Percentiles rank a stretch among this genome's conserved stretches.
phyloP scores from a whole-genome alignment of 1,140 invertebrate genomes.

The Tetraneura akinire region DNA sequence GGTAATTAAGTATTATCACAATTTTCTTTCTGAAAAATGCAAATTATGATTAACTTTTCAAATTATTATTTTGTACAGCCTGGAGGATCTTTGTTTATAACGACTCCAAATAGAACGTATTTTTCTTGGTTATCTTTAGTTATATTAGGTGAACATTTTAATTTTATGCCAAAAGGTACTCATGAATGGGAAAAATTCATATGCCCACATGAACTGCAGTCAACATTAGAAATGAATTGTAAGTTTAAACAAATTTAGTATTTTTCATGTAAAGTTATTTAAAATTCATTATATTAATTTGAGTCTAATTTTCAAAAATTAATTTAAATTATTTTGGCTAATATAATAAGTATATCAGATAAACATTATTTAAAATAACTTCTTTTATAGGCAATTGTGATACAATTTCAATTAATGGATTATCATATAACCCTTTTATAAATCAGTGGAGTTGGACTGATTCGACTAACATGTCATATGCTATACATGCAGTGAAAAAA shows the following conservation, averaged over 20 bases:
- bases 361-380: too few relatives aligned
- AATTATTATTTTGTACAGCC: constrained; percentile 62
- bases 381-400: constrained; percentile 50
- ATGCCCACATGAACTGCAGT: constrained; percentile 69
- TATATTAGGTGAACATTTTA: constrained; percentile 73
- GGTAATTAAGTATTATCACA: constrained; percentile 56
- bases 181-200: constrained; percentile 93
- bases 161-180: constrained; percentile 76
- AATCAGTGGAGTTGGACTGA: constrained; percentile 73
- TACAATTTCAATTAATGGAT: constrained; percentile 66
- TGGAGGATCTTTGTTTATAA: constrained; percentile 88
- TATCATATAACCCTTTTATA: constrained; percentile 70
- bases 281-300: too few relatives aligned
- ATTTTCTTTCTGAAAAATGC: too few relatives aligned
- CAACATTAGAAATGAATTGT: constrained; percentile 37
- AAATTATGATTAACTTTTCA: too few relatives aligned
- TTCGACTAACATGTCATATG: constrained; percentile 70
- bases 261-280: too few relatives aligned
- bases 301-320: too few relatives aligned
- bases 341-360: too few relatives aligned
- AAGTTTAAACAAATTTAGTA: not conserved
- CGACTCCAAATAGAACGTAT: constrained; percentile 85
- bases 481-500: constrained; percentile 70
- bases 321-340: too few relatives aligned
- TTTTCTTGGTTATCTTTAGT: constrained; percentile 69